Base-by-base conservation (phyloP, 1,140 invertebrate species). In the Caenorhabditis briggsae region DNA sequence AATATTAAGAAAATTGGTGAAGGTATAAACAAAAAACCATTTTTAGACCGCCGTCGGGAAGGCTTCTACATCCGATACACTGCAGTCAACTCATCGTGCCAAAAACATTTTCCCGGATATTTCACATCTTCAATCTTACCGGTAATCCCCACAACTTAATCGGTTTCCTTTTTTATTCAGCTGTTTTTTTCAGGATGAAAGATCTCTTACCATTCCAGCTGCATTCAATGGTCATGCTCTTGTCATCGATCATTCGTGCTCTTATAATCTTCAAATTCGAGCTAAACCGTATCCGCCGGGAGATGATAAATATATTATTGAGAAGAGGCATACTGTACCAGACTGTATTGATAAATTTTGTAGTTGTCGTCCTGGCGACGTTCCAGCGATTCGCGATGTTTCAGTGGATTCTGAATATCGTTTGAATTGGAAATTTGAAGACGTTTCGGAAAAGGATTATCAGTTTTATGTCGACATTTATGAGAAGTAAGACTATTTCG, bases 221-320 rank as follows among this genome's bases (percentile, higher is more conserved):
- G 70, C 48, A 16, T 56, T 78, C 50, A 70, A 85, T 74, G 78
- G 70, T 5, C 50, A 56, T 50, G 64, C 58, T 9, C 82, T 87
- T 33, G 82, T 82, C 7, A 61, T 87, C 58, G 50, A 84, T 48
- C 86, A 87, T 41, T 61, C 59, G 18, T 87, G 86, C 33, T 70
- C 86, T 41, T 87, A 87, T 53, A 16, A 56, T 58, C 61, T 87
- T 20, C 65, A 84, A 53, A 87, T 87, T n/a, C 86, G 64, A 16
- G 87, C 86, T 14, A 87, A 78, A 70, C 86, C 86, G 11, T 87
- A 87, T 84, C 86, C 86, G 25, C 64, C 61, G 5, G 46, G 48
- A 18, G 86, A 87, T n/a, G 41, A 59, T 6, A 59, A 78, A 43
- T 87, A 84, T 20, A 64, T 58, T 3, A 50, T 64, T 16, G 70